Percentiles rank a stretch among this genome's conserved stretches.
These are phyloP conservation scores for Indicator indicator DNA, from an alignment of 2,113 vertebrate species.

Conservation along the genomic window DNA sequence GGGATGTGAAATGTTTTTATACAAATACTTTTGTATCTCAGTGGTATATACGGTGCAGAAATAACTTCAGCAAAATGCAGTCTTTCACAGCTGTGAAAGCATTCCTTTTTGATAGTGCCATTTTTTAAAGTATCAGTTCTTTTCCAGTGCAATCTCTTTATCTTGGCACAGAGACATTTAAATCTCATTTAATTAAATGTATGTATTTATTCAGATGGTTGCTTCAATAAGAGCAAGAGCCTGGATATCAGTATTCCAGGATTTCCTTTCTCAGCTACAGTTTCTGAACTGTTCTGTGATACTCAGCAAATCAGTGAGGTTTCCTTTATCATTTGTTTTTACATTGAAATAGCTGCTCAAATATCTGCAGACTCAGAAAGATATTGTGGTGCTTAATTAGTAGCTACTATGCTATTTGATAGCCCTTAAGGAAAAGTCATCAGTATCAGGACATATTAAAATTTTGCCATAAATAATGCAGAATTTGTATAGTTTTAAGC, in stretches of 20 bases:
- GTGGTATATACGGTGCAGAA: background rate
- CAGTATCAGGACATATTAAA: background rate
- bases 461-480: background rate
- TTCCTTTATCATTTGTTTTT: background rate
- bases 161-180: background rate
- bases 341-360: background rate
- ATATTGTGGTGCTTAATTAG: background rate
- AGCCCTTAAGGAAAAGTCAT: background rate
- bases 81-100: background rate
- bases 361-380: background rate
- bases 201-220: conserved; percentile 24
- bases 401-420: background rate
- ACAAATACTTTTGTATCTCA: background rate
- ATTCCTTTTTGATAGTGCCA: background rate
- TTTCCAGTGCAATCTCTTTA: conserved; percentile 8
- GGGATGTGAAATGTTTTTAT: background rate
- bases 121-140: background rate
- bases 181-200: conserved; percentile 21
- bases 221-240: background rate
- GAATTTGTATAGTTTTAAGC: background rate
- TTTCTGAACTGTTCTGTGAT: background rate
- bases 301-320: background rate
- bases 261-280: background rate
- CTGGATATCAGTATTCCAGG: background rate
- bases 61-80: background rate